A percentile compares a stretch with the other conserved stretches of the same genome.
Conservation (phyloP, 2,113 vertebrate genomes). For the Thamnaconus septentrionalis region DNA sequence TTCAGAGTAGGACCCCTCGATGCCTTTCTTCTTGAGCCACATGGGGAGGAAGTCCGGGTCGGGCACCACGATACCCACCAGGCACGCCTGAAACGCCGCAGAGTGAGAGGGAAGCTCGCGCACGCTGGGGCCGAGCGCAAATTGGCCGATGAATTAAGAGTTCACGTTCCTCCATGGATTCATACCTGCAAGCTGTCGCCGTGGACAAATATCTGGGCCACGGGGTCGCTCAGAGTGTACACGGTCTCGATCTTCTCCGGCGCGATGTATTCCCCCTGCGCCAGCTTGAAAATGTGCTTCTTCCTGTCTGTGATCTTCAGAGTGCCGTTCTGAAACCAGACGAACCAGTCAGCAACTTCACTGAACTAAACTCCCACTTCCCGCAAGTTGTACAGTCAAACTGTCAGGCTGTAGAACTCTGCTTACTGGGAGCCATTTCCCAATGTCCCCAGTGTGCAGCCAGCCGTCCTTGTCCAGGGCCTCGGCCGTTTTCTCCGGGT, state of each 20-base stretch:
- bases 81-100: conserved; percentile 80
- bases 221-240: conserved; percentile 84
- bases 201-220: conserved; percentile 93
- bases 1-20: conserved; percentile 84
- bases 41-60: conserved; percentile 82
- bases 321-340: conserved; percentile 85
- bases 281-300: conserved; percentile 98
- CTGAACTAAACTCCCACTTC: not conserved
- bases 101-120: not conserved
- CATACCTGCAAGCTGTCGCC: conserved; percentile 93
- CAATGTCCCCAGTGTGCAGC: conserved; percentile 96
- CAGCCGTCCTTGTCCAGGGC: conserved; percentile 89
- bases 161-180: not conserved
- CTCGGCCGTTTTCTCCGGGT: conserved; percentile 88
- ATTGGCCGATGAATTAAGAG: too few species aligned
- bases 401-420: not conserved
- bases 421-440: conserved; percentile 94
- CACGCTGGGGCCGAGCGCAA: too few species aligned
- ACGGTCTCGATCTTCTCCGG: conserved; percentile 96
- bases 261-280: conserved; percentile 97
- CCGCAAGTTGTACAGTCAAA: not conserved
- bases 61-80: conserved; percentile 89
- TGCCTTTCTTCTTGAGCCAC: conserved; percentile 87
- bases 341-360: not conserved
- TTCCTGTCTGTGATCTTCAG: conserved; percentile 95